A percentile compares a stretch with the other conserved stretches of the same genome.
Conservation (phyloP, 2,797 vertebrate genomes). For the Harpagifer antarcticus region DNA sequence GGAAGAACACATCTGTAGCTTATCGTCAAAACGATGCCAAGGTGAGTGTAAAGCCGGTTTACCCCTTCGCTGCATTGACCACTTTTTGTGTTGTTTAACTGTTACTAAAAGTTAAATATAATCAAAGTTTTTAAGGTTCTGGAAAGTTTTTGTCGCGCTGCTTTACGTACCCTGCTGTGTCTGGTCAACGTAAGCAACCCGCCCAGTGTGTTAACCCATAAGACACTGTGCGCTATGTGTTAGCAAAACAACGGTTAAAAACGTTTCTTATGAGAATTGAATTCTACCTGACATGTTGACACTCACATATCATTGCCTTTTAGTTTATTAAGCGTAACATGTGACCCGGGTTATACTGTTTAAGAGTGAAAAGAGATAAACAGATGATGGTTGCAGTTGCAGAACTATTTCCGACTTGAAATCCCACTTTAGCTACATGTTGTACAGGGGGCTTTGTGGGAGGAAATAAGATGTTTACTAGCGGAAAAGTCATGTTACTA, state of each 20-base stretch:
- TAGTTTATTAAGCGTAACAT: rapidly evolving
- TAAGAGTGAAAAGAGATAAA: not conserved
- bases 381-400: not conserved
- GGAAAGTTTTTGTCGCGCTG: not conserved
- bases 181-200: conserved; percentile 13
- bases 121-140: not conserved
- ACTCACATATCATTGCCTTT: no score
- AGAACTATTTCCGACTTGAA: not conserved
- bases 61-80: not conserved
- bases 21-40: conserved; percentile 27
- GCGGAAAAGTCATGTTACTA: conserved; percentile 29
- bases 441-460: not conserved
- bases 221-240: not conserved
- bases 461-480: not conserved
- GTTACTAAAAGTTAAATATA: not conserved
- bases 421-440: not conserved
- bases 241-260: not conserved
- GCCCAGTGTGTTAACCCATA: not conserved
- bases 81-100: not conserved
- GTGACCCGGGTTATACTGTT: rapidly evolving
- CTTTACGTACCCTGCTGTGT: not conserved
- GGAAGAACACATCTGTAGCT: not conserved
- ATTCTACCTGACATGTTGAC: not conserved
- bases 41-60: conserved; percentile 48
- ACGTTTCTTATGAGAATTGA: not conserved